These are phyloP conservation scores for Sogatella furcifera DNA, from an alignment of 1,140 invertebrate genomes.

Conservation along the genomic window DNA sequence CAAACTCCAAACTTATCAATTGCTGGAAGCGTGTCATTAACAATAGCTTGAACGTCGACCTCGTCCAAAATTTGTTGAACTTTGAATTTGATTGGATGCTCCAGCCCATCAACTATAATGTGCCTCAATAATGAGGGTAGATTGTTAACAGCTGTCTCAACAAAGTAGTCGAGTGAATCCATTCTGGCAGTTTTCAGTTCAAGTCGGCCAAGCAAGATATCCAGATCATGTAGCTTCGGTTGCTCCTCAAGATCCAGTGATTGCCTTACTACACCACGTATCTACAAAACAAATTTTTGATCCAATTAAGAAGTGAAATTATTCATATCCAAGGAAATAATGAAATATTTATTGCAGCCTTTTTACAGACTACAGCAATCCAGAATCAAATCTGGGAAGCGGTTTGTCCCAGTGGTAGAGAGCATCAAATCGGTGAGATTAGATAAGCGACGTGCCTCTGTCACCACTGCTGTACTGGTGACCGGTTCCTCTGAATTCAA, in stretches of 20 bases:
- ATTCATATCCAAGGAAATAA: no score
- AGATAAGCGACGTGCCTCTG: no score
- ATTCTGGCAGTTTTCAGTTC: slow-evolving; percentile 43
- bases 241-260: slow-evolving; percentile 60
- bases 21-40: slow-evolving; percentile 46
- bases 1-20: slow-evolving; percentile 20
- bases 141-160: slow-evolving; percentile 65
- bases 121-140: slow-evolving; percentile 69
- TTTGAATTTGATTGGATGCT: slow-evolving; percentile 56
- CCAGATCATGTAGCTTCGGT: slow-evolving; percentile 54
- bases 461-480: no score
- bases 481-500: no score
- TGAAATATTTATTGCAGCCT: no score
- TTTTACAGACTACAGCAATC: no score
- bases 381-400: no score
- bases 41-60: slow-evolving; percentile 58
- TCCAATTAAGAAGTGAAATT: no score
- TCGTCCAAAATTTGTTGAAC: slow-evolving; percentile 56
- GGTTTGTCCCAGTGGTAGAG: no score
- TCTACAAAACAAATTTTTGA: no score
- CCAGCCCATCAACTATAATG: slow-evolving; percentile 72
- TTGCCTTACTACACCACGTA: slow-evolving; percentile 45
- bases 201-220: slow-evolving; percentile 70
- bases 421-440: no score
- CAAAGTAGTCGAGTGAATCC: slow-evolving; percentile 63